A percentile compares a stretch with the other conserved stretches of the same genome.
Evolutionary conservation across 1,140 invertebrate genomes (phyloP).

Genomic region (Euura lappo): DNA sequence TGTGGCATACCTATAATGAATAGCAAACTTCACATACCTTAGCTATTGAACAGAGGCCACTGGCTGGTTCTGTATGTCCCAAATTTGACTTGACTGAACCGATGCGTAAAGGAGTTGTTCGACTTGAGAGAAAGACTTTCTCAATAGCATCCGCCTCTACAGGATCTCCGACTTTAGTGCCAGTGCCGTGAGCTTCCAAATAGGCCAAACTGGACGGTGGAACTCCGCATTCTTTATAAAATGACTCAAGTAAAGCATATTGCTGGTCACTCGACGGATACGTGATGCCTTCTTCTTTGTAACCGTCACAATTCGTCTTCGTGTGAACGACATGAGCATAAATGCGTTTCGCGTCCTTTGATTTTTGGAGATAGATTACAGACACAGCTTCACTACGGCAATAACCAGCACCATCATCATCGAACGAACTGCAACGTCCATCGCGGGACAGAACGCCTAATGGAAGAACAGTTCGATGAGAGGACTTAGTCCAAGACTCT

Average conservation of each 20-base stretch:
- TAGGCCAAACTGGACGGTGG: conserved; percentile 75
- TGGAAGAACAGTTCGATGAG: conserved; percentile 39
- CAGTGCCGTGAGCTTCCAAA: conserved; percentile 56
- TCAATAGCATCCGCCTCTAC: conserved; percentile 89
- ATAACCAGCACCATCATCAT: conserved; percentile 80
- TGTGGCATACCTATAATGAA: too few species aligned
- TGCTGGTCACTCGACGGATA: conserved; percentile 83
- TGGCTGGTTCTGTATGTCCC: conserved; percentile 91
- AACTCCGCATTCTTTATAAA: conserved; percentile 84
- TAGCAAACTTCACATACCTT: conserved; percentile 67
- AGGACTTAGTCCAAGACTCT: background rate
- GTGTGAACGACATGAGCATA: conserved; percentile 70
- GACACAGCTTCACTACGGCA: conserved; percentile 79
- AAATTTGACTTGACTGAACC: conserved; percentile 65
- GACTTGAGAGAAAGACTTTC: conserved; percentile 76
- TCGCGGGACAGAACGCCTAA: conserved; percentile 86
- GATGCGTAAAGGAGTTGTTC: conserved; percentile 75
- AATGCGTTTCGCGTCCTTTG: conserved; percentile 76
- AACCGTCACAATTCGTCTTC: too few species aligned
- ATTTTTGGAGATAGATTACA: conserved; percentile 82
- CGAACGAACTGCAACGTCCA: conserved; percentile 90
- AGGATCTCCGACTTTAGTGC: conserved; percentile 81
- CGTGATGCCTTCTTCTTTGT: too few species aligned
- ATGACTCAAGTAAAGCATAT: conserved; percentile 77
- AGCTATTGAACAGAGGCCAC: conserved; percentile 82